Evolutionary conservation across 2,888 invertebrate species (phyloP), one percentile per base, ranked within the genome.

Genomic region (Neoaliturus tenellus): DNA sequence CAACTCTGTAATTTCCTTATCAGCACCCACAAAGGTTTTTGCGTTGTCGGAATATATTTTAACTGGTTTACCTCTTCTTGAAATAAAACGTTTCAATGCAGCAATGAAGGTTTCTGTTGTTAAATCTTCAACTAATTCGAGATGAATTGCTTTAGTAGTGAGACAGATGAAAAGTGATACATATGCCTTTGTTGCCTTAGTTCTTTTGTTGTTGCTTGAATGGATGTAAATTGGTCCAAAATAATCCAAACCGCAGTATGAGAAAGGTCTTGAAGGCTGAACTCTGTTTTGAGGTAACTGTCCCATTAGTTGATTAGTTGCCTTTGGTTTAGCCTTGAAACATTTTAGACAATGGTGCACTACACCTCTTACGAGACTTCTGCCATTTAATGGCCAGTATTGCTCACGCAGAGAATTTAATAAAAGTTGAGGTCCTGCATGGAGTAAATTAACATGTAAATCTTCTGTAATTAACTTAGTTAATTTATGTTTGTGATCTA

Each of bases 1-100:
- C 3, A 81, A 25, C 14, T 81, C 62, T n/a, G 28, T 35, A 5
- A 80, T 28, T 23, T 80, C 58, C 10, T 25, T 6, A 58, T 80
- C 33, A 28, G 80, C 80, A 17, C 81, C 81, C n/a, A 81, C 62
- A 39, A 35, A 23, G 58, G 33, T 81, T 1, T 17, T 62, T 20
- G 31, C 80, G 55, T 80, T 55, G n/a, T 80, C 80, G 1, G 51
- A 55, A 33, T 55, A 80, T 1, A 80, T 48, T 31, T 80, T 55
- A 10, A 20, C 31, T 25, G 55, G 55, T 4, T 55, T 6, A 5
- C 80, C 80, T 5, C 80, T 20, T 17, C 80, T 14, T 28, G 80
- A 48, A 20, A 80, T 55, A 48, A 80, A 80, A 10, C 80, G 20
- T 14, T 20, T 48, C 3, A 80, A 80, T 28, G 80, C 80, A 12